Percentiles rank a stretch among this genome's conserved stretches.
Evolutionary conservation across 2,113 vertebrate species (phyloP).

Genomic region (Laticauda colubrina): DNA sequence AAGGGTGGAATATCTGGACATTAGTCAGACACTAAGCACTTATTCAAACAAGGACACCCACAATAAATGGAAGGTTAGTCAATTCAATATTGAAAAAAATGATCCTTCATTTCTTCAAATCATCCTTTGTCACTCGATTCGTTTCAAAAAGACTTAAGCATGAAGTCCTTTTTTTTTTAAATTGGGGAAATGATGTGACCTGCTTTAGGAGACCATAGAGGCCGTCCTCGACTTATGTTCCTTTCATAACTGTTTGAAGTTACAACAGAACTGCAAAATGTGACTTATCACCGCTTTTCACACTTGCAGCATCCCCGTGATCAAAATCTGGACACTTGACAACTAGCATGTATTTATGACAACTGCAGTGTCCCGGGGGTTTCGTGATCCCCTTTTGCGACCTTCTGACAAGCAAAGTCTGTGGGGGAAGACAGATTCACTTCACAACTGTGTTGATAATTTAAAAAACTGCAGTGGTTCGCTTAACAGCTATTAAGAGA

Average conservation of each 20-base stretch:
- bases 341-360: background rate
- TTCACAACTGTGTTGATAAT: background rate
- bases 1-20: background rate
- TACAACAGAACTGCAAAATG: background rate
- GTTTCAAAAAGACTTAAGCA: background rate
- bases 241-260: background rate
- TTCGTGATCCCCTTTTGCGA: background rate
- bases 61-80: background rate
- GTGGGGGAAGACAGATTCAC: background rate
- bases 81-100: background rate
- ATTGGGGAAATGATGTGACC: background rate
- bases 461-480: background rate
- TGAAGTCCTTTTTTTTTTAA: background rate
- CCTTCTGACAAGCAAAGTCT: background rate
- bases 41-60: background rate
- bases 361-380: too few species aligned
- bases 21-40: background rate
- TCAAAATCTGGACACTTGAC: background rate
- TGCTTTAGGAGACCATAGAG: background rate
- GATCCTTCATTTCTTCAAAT: background rate
- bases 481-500: background rate
- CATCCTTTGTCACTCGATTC: background rate
- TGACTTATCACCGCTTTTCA: background rate
- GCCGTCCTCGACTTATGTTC: background rate
- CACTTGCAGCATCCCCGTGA: too few species aligned